These are phyloP conservation scores for Meleagris gallopavo DNA, from an alignment of 2,113 vertebrate species.

Conservation along the genomic window DNA sequence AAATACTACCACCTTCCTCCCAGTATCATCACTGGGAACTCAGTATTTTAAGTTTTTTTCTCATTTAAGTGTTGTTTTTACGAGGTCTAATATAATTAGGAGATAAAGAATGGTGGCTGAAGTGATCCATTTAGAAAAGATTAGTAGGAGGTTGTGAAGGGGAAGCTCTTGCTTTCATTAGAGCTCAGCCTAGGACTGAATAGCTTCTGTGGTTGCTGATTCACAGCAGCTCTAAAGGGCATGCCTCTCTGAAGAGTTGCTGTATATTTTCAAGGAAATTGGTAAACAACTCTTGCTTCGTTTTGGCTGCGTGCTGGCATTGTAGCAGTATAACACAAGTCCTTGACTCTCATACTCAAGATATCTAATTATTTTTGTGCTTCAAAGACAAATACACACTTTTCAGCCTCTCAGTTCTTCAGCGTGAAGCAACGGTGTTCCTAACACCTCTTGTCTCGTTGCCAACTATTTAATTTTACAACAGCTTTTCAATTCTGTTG, in stretches of 20 bases:
- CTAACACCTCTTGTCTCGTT: not conserved
- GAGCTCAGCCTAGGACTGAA: not conserved
- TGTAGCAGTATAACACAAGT: not conserved
- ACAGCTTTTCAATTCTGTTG: not conserved
- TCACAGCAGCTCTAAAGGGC: not conserved
- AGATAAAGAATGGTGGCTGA: not conserved
- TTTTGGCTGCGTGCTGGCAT: rapidly evolving
- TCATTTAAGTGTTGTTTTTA: not conserved
- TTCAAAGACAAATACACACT: not conserved
- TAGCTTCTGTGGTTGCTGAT: not conserved
- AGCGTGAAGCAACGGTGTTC: not conserved
- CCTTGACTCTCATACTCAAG: not conserved
- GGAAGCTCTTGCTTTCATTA: not conserved
- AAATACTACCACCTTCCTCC: not conserved
- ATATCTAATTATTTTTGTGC: not conserved
- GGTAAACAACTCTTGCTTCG: not conserved
- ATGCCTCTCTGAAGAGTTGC: not conserved
- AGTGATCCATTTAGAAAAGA: constrained; percentile 1
- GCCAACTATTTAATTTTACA: constrained; percentile 4
- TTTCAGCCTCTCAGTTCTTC: not conserved
- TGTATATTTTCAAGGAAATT: not conserved
- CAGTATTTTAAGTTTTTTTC: not conserved
- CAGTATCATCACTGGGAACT: not conserved
- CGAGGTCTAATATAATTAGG: not conserved
- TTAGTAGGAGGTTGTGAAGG: not conserved